Base-by-base conservation (phyloP, 2,888 invertebrate species). In the Neoascia interrupta region DNA sequence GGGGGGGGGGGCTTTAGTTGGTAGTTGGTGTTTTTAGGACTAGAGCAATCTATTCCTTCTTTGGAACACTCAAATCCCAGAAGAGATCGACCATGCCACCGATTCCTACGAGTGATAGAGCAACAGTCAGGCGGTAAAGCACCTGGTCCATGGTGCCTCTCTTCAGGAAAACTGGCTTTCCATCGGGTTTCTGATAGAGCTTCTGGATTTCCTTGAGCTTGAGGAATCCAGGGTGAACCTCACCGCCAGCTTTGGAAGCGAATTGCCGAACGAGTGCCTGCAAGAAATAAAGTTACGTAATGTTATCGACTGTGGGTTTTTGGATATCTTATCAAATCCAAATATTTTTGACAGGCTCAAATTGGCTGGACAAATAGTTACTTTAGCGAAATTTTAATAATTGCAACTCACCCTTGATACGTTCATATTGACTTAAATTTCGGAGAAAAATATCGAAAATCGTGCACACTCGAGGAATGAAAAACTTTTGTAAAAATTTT, bases 91-190 rank as follows among this genome's bases (percentile, higher is more conserved):
- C 83, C 81, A 87, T 86, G 72, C 86, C 85, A 18, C 85, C 87
- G 2, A 84, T 1, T 13, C 88, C 88, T 28, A 85, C 73, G 1
- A 85, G 23, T 26, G 85, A 84, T 0, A 90, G 81, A 0, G 84
- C 83, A 18, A 87, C 81, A 1, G 90, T 90, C 1, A 85, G 10
- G 11, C 86, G 85, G 82, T 87, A 90, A 1, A 91, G 81, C 0
- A 90, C 51, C 73, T 86, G 89, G 82, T 91, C 91, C 18, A 84
- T 63, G 1, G 83, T 13, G 3, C 91, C 91, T 2, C 88, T 90
- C 83, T 91, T 91, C 10, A 91, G 83, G 82, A 89, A 90, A 1
- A 91, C 86, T 1, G 91, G 91, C 15, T 88, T 84, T 3, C 89
- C 90, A 84, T 91, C 90, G 3, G 85, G 82, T 49, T 86, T 84